Percentiles rank a stretch among this genome's conserved stretches.
Evolutionary conservation across 1,140 invertebrate species (phyloP).

Genomic region (Drosophila ogumai): DNA sequence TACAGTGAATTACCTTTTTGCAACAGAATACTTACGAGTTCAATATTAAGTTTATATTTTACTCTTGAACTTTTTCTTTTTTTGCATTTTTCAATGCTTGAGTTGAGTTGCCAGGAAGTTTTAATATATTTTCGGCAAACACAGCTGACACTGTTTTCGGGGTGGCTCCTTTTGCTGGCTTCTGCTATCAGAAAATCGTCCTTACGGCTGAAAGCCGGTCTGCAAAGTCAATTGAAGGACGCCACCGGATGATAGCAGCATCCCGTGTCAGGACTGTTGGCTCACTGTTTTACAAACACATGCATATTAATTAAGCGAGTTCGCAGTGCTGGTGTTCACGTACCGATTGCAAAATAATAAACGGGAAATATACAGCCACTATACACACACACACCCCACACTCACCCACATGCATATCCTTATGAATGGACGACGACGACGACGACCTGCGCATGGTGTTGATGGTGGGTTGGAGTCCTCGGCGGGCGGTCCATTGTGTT

Average conservation of each 20-base stretch:
- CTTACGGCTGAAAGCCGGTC: constrained; percentile 2
- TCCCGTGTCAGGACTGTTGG: constrained; percentile 7
- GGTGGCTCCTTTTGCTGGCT: neutral
- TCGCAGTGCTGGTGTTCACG: constrained; percentile 18
- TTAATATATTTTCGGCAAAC: constrained; percentile 8
- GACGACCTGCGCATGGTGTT: neutral
- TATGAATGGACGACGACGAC: neutral
- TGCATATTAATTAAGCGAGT: constrained; percentile 36
- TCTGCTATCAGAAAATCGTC: constrained; percentile 23
- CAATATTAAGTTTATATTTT: neutral
- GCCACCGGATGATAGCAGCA: neutral
- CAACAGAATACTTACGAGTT: neutral
- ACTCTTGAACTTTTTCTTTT: neutral
- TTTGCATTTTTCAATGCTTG: neutral
- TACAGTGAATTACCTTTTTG: neutral
- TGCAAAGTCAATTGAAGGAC: constrained; percentile 61
- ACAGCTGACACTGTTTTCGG: neutral
- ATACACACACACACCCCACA: no score
- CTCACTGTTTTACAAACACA: constrained; percentile 33
- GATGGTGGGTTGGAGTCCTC: neutral
- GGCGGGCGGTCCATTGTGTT: constrained; percentile 40
- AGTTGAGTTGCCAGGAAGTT: neutral
- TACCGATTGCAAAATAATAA: constrained; percentile 37
- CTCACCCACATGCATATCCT: neutral
- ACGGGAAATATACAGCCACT: constrained; percentile 10